phyloP scores from a whole-genome alignment of 2,797 vertebrate genomes.

The Dallia pectoralis region DNA sequence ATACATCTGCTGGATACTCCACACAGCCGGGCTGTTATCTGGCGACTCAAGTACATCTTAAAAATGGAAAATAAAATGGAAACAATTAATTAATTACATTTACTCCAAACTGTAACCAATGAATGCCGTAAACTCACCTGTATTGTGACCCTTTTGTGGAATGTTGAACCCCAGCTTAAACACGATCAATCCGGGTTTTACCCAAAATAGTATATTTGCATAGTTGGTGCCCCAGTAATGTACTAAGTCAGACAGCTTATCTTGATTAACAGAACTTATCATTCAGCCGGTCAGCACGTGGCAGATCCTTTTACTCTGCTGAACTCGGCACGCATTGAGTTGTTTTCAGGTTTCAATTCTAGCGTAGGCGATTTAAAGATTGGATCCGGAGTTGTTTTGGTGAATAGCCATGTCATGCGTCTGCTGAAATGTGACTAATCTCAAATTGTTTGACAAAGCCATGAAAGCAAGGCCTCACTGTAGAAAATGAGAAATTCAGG shows the following conservation, averaged over 20 bases:
- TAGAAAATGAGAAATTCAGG: too few species aligned
- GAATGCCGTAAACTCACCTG: neutral
- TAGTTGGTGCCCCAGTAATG: constrained; percentile 37
- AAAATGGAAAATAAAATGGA: neutral
- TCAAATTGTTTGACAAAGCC: too few species aligned
- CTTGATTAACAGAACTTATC: constrained; percentile 31
- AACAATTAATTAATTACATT: too few species aligned
- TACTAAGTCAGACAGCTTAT: constrained; percentile 31
- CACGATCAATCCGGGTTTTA: constrained; percentile 23
- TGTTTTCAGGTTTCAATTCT: neutral
- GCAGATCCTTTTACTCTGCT: neutral
- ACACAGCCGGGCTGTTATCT: too few species aligned
- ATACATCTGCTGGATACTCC: too few species aligned
- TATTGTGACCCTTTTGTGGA: neutral
- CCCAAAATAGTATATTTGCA: constrained; percentile 41
- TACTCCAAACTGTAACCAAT: neutral
- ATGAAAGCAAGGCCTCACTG: too few species aligned
- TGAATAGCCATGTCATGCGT: neutral
- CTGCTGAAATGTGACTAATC: too few species aligned
- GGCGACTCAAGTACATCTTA: too few species aligned
- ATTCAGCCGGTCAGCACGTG: neutral
- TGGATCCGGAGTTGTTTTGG: neutral
- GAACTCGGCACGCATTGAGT: neutral
- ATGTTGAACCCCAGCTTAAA: constrained; percentile 1
- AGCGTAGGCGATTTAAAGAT: neutral